Conservation (phyloP, 1,140 invertebrate species). For the Eufriesea mexicana region DNA sequence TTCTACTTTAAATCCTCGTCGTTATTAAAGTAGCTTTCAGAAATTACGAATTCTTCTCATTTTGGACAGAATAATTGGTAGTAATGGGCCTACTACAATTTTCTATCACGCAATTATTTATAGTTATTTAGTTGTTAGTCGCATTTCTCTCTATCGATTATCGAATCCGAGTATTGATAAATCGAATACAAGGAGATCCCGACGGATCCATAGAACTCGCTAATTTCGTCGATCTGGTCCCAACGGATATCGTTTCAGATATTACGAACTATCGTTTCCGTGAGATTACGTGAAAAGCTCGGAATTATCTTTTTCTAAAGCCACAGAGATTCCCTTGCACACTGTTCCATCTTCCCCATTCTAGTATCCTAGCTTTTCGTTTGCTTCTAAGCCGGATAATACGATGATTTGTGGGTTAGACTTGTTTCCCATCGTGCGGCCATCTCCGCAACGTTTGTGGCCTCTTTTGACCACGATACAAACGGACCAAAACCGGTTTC, state of each 20-base stretch:
- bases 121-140: no score
- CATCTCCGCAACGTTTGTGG: background rate
- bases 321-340: background rate
- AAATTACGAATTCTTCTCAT: no score
- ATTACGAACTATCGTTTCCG: background rate
- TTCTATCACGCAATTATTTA: no score
- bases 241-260: background rate
- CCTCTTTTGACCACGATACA: background rate
- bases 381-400: constrained; percentile 25
- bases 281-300: background rate
- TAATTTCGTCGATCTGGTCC: background rate
- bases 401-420: constrained; percentile 6
- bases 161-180: background rate
- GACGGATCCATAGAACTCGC: no score
- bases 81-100: no score
- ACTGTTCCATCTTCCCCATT: background rate
- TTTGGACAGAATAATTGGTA: no score
- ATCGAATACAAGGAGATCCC: background rate
- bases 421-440: background rate
- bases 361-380: background rate
- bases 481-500: background rate
- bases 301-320: constrained; percentile 22
- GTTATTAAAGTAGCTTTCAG: no score
- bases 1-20: no score
- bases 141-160: no score